Evolutionary conservation across 2,888 invertebrate genomes (phyloP), one percentile per base, ranked within the genome.

Genomic region (Hydrotaea diabolus): DNA sequence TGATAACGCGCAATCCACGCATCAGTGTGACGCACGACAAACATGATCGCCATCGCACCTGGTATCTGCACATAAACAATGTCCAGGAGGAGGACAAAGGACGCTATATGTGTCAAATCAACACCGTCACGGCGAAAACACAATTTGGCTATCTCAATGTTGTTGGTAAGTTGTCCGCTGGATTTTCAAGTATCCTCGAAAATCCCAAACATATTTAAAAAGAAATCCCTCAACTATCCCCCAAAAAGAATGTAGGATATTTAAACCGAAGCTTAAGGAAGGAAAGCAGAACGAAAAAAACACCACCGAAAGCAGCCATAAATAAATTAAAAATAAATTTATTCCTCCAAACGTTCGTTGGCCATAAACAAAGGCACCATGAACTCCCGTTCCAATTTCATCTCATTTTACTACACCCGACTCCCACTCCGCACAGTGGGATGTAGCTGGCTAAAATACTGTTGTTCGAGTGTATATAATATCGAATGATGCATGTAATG

Each of bases 61-160:
- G 97, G 97, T 97, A 96, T 93, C 94, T 98, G 89, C 98, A 97
- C 93, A 98, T 98, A 92, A 96, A 95, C 88, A 96, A 97, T 92
- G 97, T 98, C 73, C 96, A 97, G 88, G 96, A 97, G 92, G 97
- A 97, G 91, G 98, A 98, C 93, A 96, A 96, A 88, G 98, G 98
- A 74, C 94, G 96, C 84, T 98, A 98, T 93, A 98, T 98, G 97
- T 98, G 97, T 93, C 97, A 97, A 94, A 97, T 97, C 92, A 97
- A 97, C 93, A 98, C 97, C 0, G 97, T 97, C 88, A 96, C 96
- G 11, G 97, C 97, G 80, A 98, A 97, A 93, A 97, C 97, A 62
- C 97, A 97, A 92, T 97, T 97, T 89, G 98, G 98, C 87, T 97
- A 96, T 92, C 94, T 98, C 49, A 96, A 97, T 92, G 97, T 98